Conservation (phyloP, 2,113 vertebrate genomes). For the Blennius ocellaris region DNA sequence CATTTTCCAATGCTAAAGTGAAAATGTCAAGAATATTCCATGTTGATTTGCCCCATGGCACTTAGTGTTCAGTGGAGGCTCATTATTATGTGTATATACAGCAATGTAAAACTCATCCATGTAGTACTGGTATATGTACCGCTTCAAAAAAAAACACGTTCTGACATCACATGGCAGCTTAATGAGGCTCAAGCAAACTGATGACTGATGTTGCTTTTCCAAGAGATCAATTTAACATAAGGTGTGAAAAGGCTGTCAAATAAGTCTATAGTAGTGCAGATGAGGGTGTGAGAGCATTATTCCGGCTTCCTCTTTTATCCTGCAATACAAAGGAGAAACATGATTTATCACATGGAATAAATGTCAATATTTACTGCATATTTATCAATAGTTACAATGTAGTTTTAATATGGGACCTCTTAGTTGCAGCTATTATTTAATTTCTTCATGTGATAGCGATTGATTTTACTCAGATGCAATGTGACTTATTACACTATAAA, state of each 20-base stretch:
- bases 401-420: neutral
- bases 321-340: neutral
- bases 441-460: no score
- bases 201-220: slow-evolving; percentile 15
- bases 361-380: neutral
- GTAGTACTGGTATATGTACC: slow-evolving; percentile 1
- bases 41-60: slow-evolving; percentile 44
- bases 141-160: neutral
- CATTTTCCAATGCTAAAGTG: slow-evolving; percentile 50
- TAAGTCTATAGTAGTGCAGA: neutral
- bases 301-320: no score
- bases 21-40: slow-evolving; percentile 68
- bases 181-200: slow-evolving; percentile 4
- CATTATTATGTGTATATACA: slow-evolving; percentile 37
- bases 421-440: neutral
- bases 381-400: neutral
- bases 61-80: slow-evolving; percentile 33
- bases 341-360: neutral
- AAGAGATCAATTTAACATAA: slow-evolving; percentile 6
- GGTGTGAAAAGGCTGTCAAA: neutral
- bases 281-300: neutral
- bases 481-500: no score
- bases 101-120: slow-evolving; percentile 20
- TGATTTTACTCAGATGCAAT: no score
- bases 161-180: neutral